phyloP scores from a whole-genome alignment of 2,113 vertebrate genomes.

The Actenoides lindsayi region DNA sequence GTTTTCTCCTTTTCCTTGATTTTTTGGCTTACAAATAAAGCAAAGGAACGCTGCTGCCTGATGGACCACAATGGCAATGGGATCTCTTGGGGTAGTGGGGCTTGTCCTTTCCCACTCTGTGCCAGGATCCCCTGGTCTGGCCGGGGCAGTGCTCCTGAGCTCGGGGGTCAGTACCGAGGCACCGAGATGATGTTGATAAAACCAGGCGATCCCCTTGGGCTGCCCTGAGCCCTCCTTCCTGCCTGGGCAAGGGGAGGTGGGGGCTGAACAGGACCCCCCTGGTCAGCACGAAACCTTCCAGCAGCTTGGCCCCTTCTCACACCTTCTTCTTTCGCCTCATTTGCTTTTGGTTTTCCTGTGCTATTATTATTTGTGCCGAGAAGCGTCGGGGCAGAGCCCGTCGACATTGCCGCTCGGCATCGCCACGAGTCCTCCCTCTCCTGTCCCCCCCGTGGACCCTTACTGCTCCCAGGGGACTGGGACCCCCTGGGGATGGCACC shows the following conservation, averaged over 20 bases:
- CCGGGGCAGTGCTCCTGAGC: accelerated
- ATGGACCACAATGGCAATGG: not conserved
- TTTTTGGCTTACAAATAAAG: not conserved
- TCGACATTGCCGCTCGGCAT: accelerated
- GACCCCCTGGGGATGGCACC: not conserved
- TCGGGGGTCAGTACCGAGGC: not conserved
- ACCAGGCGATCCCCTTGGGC: not conserved
- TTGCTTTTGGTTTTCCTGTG: not conserved
- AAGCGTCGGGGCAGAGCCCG: not conserved
- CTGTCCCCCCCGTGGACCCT: accelerated
- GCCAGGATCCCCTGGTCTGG: not conserved
- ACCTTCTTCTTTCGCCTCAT: not conserved
- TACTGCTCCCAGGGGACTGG: not conserved
- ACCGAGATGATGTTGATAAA: accelerated
- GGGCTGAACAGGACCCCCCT: not conserved
- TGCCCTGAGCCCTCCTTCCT: not conserved
- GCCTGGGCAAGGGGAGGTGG: accelerated
- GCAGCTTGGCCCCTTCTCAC: accelerated
- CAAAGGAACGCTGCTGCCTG: not conserved
- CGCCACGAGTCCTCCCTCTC: not conserved
- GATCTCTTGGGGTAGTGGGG: not conserved
- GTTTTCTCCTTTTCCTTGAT: not conserved
- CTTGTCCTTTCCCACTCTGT: accelerated
- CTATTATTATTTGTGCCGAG: accelerated
- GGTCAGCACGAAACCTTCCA: accelerated